Conservation (phyloP, 1,140 invertebrate species). For the Philaenus spumarius region DNA sequence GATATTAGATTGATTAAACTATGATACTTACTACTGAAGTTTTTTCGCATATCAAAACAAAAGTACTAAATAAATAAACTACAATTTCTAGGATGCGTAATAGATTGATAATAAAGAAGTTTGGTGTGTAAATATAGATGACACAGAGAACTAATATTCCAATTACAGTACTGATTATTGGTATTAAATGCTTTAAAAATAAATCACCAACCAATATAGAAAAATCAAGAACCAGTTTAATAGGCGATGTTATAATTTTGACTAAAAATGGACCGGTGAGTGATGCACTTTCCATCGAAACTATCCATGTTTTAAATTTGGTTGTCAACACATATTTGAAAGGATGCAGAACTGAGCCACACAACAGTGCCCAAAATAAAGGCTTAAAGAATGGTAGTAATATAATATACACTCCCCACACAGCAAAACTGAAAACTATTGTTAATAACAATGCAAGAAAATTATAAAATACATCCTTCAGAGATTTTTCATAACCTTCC, state of each 20-base stretch:
- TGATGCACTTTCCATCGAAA: conserved; percentile 50
- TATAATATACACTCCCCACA: conserved; percentile 75
- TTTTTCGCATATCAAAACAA: no score
- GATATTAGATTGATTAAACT: no score
- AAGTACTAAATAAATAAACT: no score
- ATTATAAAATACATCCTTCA: conserved; percentile 23
- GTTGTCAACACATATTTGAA: conserved; percentile 71
- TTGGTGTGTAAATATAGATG: conserved; percentile 48
- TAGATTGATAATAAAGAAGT: conserved; percentile 14
- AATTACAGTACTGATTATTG: conserved; percentile 39
- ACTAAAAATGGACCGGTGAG: conserved; percentile 55
- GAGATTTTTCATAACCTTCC: conserved; percentile 13
- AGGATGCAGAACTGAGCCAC: conserved; percentile 83
- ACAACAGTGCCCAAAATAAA: conserved; percentile 87
- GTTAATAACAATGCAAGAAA: conserved; percentile 20
- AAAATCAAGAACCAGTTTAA: conserved; percentile 59
- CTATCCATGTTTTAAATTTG: conserved; percentile 58
- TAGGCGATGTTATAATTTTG: conserved; percentile 46
- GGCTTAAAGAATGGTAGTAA: conserved; percentile 88
- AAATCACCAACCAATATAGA: conserved; percentile 63
- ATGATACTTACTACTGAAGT: no score
- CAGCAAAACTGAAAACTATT: conserved; percentile 39
- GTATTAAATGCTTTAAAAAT: conserved; percentile 52
- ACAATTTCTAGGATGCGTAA: no score
- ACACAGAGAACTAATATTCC: conserved; percentile 34